Evolutionary conservation across 2,888 invertebrate species (phyloP).

Genomic region (Epistrophe eligans): DNA sequence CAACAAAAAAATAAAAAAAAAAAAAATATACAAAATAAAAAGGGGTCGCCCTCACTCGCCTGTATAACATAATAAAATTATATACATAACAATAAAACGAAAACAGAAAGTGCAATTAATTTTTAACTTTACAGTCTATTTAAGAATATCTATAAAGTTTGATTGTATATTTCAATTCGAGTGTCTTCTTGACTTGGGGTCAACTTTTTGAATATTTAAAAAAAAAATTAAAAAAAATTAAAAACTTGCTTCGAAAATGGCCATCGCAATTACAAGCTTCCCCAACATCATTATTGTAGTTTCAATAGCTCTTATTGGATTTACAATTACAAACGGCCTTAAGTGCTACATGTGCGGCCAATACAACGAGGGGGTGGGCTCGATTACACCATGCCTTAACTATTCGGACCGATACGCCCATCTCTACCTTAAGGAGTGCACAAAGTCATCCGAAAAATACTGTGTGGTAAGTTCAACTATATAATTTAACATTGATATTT

Average conservation of each 20-base stretch:
- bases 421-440: conserved; percentile 89
- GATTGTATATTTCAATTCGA: conserved; percentile 24
- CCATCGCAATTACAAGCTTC: conserved; percentile 76
- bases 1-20: background rate
- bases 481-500: background rate
- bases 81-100: conserved; percentile 26
- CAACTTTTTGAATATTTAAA: background rate
- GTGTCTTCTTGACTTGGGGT: conserved; percentile 17
- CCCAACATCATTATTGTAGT: conserved; percentile 78
- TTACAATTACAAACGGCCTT: conserved; percentile 81
- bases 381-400: conserved; percentile 93
- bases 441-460: conserved; percentile 86
- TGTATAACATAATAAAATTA: conserved; percentile 23
- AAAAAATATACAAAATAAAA: conserved; percentile 13
- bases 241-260: conserved; percentile 53
- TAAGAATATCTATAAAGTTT: conserved; percentile 20
- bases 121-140: conserved; percentile 29
- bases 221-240: background rate
- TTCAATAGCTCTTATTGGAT: conserved; percentile 79
- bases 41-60: conserved; percentile 40
- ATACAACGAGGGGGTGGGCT: conserved; percentile 93
- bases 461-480: conserved; percentile 90
- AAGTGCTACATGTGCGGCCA: conserved; percentile 92
- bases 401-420: conserved; percentile 87
- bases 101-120: conserved; percentile 62